These are phyloP conservation scores for Crotalus horridus DNA, from an alignment of 2,113 vertebrate genomes.

Conservation along the genomic window DNA sequence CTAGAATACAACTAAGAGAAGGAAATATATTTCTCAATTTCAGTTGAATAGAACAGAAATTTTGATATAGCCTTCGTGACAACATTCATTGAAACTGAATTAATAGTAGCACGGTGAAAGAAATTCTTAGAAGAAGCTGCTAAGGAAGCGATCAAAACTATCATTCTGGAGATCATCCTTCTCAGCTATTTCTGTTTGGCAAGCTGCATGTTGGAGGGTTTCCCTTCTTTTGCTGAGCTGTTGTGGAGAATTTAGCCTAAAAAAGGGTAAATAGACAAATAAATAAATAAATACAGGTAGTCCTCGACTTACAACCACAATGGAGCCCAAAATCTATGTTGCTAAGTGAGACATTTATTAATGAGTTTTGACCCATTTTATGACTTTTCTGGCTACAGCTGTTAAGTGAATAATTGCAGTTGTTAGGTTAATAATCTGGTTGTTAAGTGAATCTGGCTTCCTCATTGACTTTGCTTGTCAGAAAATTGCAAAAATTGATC, in stretches of 20 bases:
- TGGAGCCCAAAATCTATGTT: no score
- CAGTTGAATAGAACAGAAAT: background rate
- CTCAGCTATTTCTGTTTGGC: background rate
- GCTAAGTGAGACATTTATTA: no score
- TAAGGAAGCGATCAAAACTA: slow-evolving; percentile 10
- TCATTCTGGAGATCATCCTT: background rate
- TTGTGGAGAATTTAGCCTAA: background rate
- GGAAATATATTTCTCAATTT: background rate
- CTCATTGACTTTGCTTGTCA: no score
- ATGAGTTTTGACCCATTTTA: no score
- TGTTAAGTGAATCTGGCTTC: no score
- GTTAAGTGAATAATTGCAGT: no score
- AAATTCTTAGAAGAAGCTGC: background rate
- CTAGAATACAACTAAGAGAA: background rate
- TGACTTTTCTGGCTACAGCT: no score
- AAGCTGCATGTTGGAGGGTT: background rate
- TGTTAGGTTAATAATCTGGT: no score
- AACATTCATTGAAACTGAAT: background rate
- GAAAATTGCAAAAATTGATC: no score
- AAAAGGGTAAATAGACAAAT: background rate
- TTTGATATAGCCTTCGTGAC: background rate
- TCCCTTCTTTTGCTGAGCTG: background rate
- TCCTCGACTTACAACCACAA: no score
- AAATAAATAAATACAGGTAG: no score
- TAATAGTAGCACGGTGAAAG: background rate